Conservation (phyloP, 2,888 invertebrate genomes). For the Meliscaeva auricollis region DNA sequence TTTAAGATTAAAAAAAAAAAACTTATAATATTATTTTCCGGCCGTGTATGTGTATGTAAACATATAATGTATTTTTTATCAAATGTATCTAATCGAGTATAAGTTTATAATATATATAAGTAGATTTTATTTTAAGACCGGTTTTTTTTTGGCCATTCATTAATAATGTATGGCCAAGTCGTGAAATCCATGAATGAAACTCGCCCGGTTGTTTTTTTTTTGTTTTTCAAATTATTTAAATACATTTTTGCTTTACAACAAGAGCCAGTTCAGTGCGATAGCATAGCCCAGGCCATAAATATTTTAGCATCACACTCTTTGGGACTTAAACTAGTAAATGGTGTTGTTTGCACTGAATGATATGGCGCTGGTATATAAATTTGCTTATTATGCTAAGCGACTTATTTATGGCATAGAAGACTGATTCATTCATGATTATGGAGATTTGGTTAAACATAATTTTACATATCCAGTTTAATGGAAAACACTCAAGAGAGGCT, state of each 20-base stretch:
- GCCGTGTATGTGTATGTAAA: constrained; percentile 2
- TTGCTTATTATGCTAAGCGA: constrained; percentile 66
- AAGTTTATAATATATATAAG: background rate
- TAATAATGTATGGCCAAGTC: constrained; percentile 71
- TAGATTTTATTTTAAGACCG: constrained; percentile 57
- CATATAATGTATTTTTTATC: background rate
- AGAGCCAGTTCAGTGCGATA: background rate
- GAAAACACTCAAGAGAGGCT: constrained; percentile 13
- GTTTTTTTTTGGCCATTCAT: constrained; percentile 71
- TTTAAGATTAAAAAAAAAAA: constrained; percentile 34
- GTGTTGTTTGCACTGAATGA: constrained; percentile 54
- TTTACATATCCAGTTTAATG: constrained; percentile 37
- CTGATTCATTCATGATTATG: constrained; percentile 66
- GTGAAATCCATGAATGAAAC: constrained; percentile 74
- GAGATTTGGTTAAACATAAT: constrained; percentile 36
- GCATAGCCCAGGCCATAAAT: constrained; percentile 21
- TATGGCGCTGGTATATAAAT: constrained; percentile 71
- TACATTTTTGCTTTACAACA: constrained; percentile 16
- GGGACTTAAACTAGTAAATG: background rate
- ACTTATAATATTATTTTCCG: constrained; percentile 68
- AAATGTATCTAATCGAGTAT: background rate
- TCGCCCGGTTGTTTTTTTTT: constrained; percentile 35
- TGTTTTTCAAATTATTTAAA: background rate
- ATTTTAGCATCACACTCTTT: constrained; percentile 32
- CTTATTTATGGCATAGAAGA: constrained; percentile 48